Evolutionary conservation across 2,797 vertebrate species (phyloP), one percentile per base, ranked within the genome.

Genomic region (Limosa lapponica): DNA sequence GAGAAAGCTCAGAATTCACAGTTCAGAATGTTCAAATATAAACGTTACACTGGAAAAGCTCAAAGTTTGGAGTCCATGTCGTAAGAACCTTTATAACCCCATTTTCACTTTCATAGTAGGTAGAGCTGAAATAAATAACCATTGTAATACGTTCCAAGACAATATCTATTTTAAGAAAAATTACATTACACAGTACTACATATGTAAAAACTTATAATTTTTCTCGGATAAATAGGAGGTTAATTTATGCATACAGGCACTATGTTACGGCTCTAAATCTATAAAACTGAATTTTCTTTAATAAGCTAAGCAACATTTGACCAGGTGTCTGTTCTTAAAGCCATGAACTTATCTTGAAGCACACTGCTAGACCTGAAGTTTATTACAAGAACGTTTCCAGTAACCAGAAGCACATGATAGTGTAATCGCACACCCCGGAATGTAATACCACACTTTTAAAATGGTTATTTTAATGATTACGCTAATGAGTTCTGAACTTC

Each of bases 401-500:
- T 58, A 96, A 93, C 75, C 66, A 78, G 70, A 72, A 95, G 72
- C 79, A 87, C 70, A 72, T 75, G 86, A 94, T 70, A 90, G 32
- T 89, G 55, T 89, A 96, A 97, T 93, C 89, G 37, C 90, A 96
- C 51, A 90, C 73, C 82, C 73, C 8, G 1, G 95, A 97, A 97
- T 88, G 90, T 97, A 97, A 97, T 77, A 81, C 62, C 54, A 96
- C 75, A 87, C 95, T 98, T 97, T 13, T 89, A 94, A 97, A 97
- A 90, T 92, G 93, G 97, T 97, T 98, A 97, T 97, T 97, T 97
- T 95, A 97, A 97, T 98, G 96, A 97, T 98, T 96, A 96, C 95
- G 1, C 94, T 98, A 98, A 98, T 89, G 92, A 98, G 97, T 97
- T 96, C 97, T 98, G 97, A 98, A 98, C 97, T 98, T 98, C 97